Evolutionary conservation across 1,140 invertebrate genomes (phyloP), one percentile per base, ranked within the genome.

Genomic region (Ctenoplectra terminalis): DNA sequence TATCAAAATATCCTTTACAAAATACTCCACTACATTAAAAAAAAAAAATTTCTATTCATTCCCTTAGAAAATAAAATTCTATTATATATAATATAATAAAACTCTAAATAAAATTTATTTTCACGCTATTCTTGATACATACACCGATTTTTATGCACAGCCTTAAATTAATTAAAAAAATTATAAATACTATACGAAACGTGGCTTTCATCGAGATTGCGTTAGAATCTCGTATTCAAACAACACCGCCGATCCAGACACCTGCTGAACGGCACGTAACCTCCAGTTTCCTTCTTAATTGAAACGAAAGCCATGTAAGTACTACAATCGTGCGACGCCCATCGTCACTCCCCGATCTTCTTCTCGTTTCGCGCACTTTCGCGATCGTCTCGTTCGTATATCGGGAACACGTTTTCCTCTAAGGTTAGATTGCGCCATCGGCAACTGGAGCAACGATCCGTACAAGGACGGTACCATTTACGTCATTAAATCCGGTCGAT

Each of bases 401-500:
- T 88, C 80, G 83, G 48, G 82, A 80, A 78, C 89, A 67, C 58
- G 72, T 48, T 82, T 86, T 92, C 87, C 86, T 89, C 88, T 90
- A 90, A 91, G 92, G 86, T 89, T 81, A 71, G 84, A 83, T 92
- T 92, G 86, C 89, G 87, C 81, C 85, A 91, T 82, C 75, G 69
- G 70, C 77, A 90, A 92, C 69, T 90, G 82, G 90, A 90, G 90
- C 90, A 88, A 85, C 81, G 78, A 86, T 87, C 80, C 84, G 80
- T 67, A 83, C 90, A 92, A 92, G 90, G 90, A 91, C 83, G 81
- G 78, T 83, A 4, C 88, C 88, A 87, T 90, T 87, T 91, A 79
- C 86, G 74, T 74, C 78, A 78, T 81, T 66, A 56, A 31, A 87
- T 71, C 60, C 20, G 37, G 50, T 20, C 52, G 72, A 67, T 76